Evolutionary conservation across 2,113 vertebrate genomes (phyloP).

Genomic region (Tor tambroides): DNA sequence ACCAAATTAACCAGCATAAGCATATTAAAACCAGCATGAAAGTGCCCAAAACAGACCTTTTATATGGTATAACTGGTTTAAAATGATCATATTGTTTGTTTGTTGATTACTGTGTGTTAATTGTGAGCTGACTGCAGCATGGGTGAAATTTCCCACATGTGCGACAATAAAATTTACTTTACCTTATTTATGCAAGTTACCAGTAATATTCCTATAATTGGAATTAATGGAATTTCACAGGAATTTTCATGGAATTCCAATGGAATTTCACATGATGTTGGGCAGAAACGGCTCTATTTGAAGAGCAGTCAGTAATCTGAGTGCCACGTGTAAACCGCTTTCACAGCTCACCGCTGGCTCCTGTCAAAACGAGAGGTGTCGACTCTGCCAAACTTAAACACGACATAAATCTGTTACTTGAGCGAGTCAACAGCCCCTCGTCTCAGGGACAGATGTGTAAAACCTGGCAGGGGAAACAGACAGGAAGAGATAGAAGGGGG

Average conservation of each 20-base stretch:
- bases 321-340: conserved; percentile 7
- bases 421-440: conserved; percentile 27
- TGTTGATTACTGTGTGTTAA: too few relatives aligned
- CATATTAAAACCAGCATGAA: too few relatives aligned
- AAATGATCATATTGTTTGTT: too few relatives aligned
- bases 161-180: too few relatives aligned
- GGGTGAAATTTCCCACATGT: too few relatives aligned
- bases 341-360: conserved; percentile 13
- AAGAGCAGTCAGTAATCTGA: neutral
- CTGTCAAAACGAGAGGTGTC: conserved; percentile 30
- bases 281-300: neutral
- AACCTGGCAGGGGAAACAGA: conserved; percentile 18
- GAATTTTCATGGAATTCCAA: neutral
- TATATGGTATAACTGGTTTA: too few relatives aligned
- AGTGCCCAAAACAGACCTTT: too few relatives aligned
- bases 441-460: conserved; percentile 35
- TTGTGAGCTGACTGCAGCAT: too few relatives aligned
- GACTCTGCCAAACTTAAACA: conserved; percentile 44
- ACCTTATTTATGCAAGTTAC: too few relatives aligned
- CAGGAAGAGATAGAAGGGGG: neutral
- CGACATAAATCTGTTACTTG: conserved; percentile 39
- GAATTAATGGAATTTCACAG: neutral
- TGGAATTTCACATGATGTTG: neutral
- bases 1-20: too few relatives aligned
- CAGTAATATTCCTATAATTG: too few relatives aligned